phyloP scores from a whole-genome alignment of 1,140 invertebrate species.

The Frieseomelitta varia region DNA sequence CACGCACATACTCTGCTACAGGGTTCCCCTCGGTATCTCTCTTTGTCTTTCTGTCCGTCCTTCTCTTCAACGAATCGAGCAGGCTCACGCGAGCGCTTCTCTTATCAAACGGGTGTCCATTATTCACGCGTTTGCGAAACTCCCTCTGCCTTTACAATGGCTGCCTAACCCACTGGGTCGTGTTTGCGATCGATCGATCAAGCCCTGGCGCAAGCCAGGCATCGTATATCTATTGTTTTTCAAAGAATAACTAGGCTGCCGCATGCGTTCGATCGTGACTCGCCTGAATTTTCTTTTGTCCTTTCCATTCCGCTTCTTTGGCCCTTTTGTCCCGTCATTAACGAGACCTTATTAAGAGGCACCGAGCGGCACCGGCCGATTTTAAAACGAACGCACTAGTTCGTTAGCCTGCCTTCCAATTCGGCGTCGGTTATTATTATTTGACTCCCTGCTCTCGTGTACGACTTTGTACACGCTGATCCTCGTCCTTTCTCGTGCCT shows the following conservation, averaged over 20 bases:
- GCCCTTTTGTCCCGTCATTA: conserved; percentile 38
- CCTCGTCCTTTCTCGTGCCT: too few relatives aligned
- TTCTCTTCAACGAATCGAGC: conserved; percentile 68
- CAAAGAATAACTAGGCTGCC: conserved; percentile 58
- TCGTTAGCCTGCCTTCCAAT: conserved; percentile 38
- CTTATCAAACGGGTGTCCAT: conserved; percentile 80
- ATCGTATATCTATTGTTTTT: conserved; percentile 60
- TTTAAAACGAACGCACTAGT: conserved; percentile 17
- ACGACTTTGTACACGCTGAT: not conserved
- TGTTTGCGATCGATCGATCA: conserved; percentile 61
- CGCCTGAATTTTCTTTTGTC: conserved; percentile 50
- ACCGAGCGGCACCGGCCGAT: conserved; percentile 2
- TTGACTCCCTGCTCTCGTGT: not conserved
- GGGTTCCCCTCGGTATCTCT: conserved; percentile 21
- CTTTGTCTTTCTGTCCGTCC: not conserved
- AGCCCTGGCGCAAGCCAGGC: conserved; percentile 23
- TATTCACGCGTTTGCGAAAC: conserved; percentile 75
- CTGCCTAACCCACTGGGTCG: conserved; percentile 52
- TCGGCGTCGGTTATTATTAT: conserved; percentile 22
- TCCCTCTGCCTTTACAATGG: conserved; percentile 66
- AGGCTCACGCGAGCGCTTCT: conserved; percentile 75
- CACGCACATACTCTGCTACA: conserved; percentile 18
- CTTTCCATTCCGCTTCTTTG: conserved; percentile 27
- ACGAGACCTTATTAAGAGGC: conserved; percentile 38
- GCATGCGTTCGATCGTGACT: conserved; percentile 50